Percentiles rank a stretch among this genome's conserved stretches.
These are phyloP conservation scores for Acanthornis magna DNA, from an alignment of 2,797 vertebrate species.

Conservation along the genomic window DNA sequence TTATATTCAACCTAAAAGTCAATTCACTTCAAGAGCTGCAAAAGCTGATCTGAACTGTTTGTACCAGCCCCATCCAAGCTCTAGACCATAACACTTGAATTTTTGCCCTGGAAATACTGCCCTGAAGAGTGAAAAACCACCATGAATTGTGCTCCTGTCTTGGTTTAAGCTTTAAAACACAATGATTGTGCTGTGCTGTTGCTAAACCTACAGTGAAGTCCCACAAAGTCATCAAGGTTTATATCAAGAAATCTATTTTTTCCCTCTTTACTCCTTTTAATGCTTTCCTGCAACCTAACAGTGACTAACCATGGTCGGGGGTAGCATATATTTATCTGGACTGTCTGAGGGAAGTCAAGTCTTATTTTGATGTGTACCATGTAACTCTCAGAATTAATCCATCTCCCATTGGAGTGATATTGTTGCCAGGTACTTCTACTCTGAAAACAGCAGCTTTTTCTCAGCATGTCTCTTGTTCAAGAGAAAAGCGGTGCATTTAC, in stretches of 20 bases:
- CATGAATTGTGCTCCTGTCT: not conserved
- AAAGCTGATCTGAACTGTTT: not conserved
- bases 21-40: not conserved
- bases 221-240: not conserved
- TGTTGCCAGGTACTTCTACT: not conserved
- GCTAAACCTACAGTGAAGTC: not conserved
- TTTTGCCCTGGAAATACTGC: not conserved
- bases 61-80: not conserved
- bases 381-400: not conserved
- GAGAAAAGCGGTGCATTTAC: not conserved
- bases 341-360: not conserved
- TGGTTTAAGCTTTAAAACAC: not conserved
- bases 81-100: accelerated
- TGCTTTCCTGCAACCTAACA: not conserved
- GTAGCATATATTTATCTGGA: not conserved
- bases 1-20: not conserved
- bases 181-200: not conserved
- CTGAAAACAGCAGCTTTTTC: not conserved
- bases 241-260: not conserved
- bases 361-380: not conserved
- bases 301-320: not conserved
- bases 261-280: not conserved
- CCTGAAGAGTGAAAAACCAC: not conserved
- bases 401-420: not conserved
- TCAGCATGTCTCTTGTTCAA: not conserved